phyloP scores from a whole-genome alignment of 1,140 invertebrate species.

The Anoplolepis gracilipes region DNA sequence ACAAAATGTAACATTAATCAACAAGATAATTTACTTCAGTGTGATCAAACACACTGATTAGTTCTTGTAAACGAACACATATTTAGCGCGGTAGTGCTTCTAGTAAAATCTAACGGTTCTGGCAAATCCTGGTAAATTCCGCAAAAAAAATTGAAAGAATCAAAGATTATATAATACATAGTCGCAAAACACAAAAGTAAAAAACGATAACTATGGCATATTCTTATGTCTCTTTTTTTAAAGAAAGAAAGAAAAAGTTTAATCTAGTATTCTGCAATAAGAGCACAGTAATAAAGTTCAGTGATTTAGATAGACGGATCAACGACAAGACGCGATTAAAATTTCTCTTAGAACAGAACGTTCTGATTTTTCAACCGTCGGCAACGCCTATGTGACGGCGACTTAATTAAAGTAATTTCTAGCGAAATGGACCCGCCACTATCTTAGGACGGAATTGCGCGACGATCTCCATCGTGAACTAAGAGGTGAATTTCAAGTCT shows the following conservation, averaged over 20 bases:
- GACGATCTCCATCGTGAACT: constrained; percentile 72
- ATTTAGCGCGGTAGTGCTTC: no score
- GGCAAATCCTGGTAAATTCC: background rate
- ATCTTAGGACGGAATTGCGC: constrained; percentile 63
- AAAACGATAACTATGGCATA: background rate
- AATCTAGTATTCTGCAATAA: background rate
- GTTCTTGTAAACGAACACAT: background rate
- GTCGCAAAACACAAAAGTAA: background rate
- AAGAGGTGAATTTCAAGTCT: constrained; percentile 69
- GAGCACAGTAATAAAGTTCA: background rate
- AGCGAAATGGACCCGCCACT: constrained; percentile 25
- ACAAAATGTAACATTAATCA: background rate
- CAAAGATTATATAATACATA: constrained; percentile 5
- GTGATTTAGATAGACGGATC: background rate
- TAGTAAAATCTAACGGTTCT: background rate
- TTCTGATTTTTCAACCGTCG: constrained; percentile 32
- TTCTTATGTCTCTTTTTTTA: background rate
- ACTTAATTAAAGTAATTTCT: constrained; percentile 70
- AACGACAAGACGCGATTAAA: background rate
- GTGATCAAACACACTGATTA: background rate
- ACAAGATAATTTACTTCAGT: background rate
- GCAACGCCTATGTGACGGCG: background rate
- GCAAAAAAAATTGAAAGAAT: background rate
- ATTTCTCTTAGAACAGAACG: background rate
- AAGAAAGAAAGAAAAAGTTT: background rate